Percentiles rank a stretch among this genome's conserved stretches.
Evolutionary conservation across 2,113 vertebrate species (phyloP).

Genomic region (Clinocottus analis): DNA sequence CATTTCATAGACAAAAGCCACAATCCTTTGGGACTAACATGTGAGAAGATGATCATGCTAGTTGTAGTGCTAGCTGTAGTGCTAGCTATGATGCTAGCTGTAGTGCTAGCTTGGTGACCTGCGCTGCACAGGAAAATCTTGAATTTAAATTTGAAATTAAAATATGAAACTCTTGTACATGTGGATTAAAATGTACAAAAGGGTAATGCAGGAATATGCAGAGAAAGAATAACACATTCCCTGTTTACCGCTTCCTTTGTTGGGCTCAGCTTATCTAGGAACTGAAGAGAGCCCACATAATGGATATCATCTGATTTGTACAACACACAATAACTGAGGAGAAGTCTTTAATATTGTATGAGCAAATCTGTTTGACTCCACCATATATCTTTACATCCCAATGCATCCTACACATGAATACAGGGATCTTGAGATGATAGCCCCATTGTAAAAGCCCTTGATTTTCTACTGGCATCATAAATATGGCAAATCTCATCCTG

Average conservation of each 20-base stretch:
- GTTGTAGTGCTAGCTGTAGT: too few relatives aligned
- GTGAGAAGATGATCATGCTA: too few relatives aligned
- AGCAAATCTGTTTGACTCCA: constrained; percentile 56
- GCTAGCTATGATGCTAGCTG: too few relatives aligned
- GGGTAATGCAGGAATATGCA: not conserved
- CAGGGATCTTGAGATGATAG: constrained; percentile 48
- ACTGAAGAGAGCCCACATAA: constrained; percentile 24
- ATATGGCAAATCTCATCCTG: constrained; percentile 58
- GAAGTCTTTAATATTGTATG: constrained; percentile 57
- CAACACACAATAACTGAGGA: constrained; percentile 48
- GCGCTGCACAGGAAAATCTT: not conserved
- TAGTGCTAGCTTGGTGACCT: too few relatives aligned
- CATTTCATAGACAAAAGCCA: too few relatives aligned
- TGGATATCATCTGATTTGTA: constrained; percentile 43
- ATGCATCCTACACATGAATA: constrained; percentile 53
- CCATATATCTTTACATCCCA: constrained; percentile 64
- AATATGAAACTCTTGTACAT: not conserved
- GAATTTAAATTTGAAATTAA: not conserved
- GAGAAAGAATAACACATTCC: not conserved
- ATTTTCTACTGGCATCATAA: constrained; percentile 67
- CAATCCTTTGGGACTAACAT: too few relatives aligned
- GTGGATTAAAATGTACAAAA: constrained; percentile 9
- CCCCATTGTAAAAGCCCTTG: constrained; percentile 51
- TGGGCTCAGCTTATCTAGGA: constrained; percentile 12
- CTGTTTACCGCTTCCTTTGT: not conserved